Evolutionary conservation across 2,888 invertebrate genomes (phyloP), one percentile per base, ranked within the genome.

Genomic region (Nycteola revayana): DNA sequence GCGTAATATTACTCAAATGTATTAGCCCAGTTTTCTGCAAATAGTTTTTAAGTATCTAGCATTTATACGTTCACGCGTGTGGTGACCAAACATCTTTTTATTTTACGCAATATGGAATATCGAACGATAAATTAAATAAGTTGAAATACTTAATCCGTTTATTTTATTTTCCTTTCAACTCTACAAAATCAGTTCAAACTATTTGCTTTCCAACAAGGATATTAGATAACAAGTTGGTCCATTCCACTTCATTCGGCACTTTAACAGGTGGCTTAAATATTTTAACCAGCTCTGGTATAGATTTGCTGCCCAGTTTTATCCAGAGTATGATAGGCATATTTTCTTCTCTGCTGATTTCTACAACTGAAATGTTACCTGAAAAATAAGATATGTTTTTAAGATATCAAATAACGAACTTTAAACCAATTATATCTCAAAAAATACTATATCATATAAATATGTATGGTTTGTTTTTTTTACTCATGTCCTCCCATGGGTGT

Each of bases 151-250:
- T 2, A n/a, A 25, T 41, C 31, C 11, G 33, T 62, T 56, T 41
- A 54, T 66, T 45, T 66, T 52, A 60, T 60, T 69, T 49, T 8
- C 37, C 49, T 46, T 37, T 14, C 2, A n/a, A 18, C 6, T 18
- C 6, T 18, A 18, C 18, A 18, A 5, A 18, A 18, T 18, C n/a
- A n/a, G 7, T 8, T 59, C 49, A 84, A 36, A 79, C 61, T 32
- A 86, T 79, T 65, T 84, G 84, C 49, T 87, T 86, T 22, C 87
- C 88, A 32, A 71, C 70, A 10, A 86, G 63, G 21, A 88, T 63
- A 53, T 83, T 88, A 9, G 85, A 78, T n/a, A 87, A 32, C 8
- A 86, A 49, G 52, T 71, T 71, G n/a, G 68, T 71, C 83, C 85
- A 86, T 58, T 79, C 73, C 7, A 84, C 65, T 32, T 70, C 65